Evolutionary conservation across 1,140 invertebrate genomes (phyloP).

Genomic region (Nasonia vitripennis): DNA sequence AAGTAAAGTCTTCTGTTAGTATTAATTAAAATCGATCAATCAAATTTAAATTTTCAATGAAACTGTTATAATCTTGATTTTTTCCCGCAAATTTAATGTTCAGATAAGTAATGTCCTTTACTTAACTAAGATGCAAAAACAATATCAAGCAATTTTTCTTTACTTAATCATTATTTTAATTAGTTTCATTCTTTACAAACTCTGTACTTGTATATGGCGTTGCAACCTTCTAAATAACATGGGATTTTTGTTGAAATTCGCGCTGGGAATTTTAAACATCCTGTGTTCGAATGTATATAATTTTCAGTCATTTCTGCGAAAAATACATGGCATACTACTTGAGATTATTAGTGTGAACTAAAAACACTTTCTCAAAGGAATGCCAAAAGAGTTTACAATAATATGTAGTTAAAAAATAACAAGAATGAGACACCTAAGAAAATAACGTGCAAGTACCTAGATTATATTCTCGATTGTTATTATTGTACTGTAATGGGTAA

Average conservation of each 20-base stretch:
- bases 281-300: constrained; percentile 46
- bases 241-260: constrained; percentile 36
- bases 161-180: background rate
- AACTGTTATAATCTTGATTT: background rate
- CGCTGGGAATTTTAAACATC: constrained; percentile 27
- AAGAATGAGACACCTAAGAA: background rate
- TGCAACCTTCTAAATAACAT: constrained; percentile 46
- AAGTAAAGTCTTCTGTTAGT: background rate
- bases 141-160: background rate
- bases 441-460: constrained; percentile 14
- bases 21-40: background rate
- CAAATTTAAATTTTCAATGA: background rate
- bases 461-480: constrained; percentile 35
- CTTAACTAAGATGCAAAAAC: background rate
- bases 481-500: constrained; percentile 20
- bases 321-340: constrained; percentile 26
- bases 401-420: constrained; percentile 19
- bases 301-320: constrained; percentile 40
- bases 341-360: constrained; percentile 24
- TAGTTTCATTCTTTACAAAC: background rate
- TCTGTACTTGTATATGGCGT: constrained; percentile 32
- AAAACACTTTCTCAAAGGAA: constrained; percentile 21
- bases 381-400: constrained; percentile 33
- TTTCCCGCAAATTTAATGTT: background rate
- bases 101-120: background rate